Percentiles rank a stretch among this genome's conserved stretches.
Evolutionary conservation across 2,888 invertebrate species (phyloP).

Genomic region (Adelphocoris suturalis): DNA sequence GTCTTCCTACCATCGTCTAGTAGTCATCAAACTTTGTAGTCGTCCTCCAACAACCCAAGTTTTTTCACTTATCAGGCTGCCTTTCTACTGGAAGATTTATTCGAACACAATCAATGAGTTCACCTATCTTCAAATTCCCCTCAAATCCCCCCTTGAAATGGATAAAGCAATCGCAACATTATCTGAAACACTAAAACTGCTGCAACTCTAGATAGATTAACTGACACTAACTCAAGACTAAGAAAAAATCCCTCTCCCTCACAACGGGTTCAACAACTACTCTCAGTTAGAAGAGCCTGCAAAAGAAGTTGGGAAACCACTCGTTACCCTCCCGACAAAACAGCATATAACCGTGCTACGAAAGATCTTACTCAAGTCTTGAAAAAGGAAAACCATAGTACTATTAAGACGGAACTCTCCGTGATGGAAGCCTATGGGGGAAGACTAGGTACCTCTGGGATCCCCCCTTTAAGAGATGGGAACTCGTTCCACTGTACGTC

Average conservation of each 20-base stretch:
- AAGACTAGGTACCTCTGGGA: neutral
- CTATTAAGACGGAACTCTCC: neutral
- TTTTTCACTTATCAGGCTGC: too few relatives aligned
- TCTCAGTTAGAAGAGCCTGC: neutral
- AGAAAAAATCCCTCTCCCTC: neutral
- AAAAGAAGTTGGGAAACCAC: neutral
- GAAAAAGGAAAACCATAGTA: neutral
- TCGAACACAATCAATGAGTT: neutral
- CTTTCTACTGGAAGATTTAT: neutral
- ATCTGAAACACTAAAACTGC: neutral
- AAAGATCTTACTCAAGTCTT: too few relatives aligned
- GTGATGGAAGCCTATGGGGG: neutral
- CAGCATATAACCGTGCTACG: neutral
- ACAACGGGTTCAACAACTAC: neutral
- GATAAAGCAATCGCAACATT: neutral
- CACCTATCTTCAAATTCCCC: neutral
- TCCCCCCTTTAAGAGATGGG: neutral
- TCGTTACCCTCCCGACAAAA: neutral
- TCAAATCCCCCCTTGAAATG: neutral
- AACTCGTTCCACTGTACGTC: neutral
- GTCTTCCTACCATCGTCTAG: neutral
- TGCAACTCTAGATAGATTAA: neutral
- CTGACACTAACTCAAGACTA: neutral
- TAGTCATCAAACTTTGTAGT: neutral
- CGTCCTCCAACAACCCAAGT: neutral